These are phyloP conservation scores for Drosophila setifemur DNA, from an alignment of 1,140 invertebrate genomes.

Conservation along the genomic window DNA sequence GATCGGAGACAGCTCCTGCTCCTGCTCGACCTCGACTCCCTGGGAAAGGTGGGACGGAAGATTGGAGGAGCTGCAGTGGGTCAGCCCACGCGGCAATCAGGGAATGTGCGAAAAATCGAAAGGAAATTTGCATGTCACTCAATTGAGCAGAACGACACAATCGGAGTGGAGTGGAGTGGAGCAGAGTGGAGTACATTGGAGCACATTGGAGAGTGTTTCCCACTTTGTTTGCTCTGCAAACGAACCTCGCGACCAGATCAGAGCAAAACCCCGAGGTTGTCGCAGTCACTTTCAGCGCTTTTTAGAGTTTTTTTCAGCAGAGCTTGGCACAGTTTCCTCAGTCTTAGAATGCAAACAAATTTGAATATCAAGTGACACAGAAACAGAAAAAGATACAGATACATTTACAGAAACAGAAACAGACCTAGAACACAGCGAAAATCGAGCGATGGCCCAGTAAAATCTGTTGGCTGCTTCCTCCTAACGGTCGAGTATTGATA, in stretches of 20 bases:
- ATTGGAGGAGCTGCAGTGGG: slow-evolving; percentile 23
- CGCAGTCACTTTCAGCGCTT: slow-evolving; percentile 45
- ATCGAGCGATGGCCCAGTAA: slow-evolving; percentile 40
- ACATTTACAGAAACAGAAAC: background rate
- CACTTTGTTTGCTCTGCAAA: slow-evolving; percentile 42
- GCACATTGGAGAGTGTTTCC: slow-evolving; percentile 38
- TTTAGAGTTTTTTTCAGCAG: background rate
- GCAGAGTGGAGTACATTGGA: too few relatives aligned
- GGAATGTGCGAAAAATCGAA: slow-evolving; percentile 76
- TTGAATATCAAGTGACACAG: slow-evolving; percentile 68
- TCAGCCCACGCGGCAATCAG: slow-evolving; percentile 53
- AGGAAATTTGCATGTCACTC: slow-evolving; percentile 78
- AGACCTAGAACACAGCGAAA: slow-evolving; percentile 1
- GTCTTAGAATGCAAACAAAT: slow-evolving; percentile 59
- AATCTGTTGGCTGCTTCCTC: slow-evolving; percentile 51
- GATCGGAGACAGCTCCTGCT: slow-evolving; percentile 15
- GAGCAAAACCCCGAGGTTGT: background rate
- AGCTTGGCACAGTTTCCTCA: slow-evolving; percentile 52
- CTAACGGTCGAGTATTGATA: slow-evolving; percentile 36
- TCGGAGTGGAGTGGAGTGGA: too few relatives aligned
- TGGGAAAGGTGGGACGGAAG: background rate
- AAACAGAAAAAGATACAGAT: slow-evolving; percentile 10
- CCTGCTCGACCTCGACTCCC: slow-evolving; percentile 39
- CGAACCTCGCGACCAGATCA: slow-evolving; percentile 22
- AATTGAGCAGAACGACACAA: slow-evolving; percentile 57